A percentile compares a stretch with the other conserved stretches of the same genome.
These are phyloP conservation scores for Drosophila lowei DNA, from an alignment of 1,140 invertebrate genomes.

Conservation along the genomic window DNA sequence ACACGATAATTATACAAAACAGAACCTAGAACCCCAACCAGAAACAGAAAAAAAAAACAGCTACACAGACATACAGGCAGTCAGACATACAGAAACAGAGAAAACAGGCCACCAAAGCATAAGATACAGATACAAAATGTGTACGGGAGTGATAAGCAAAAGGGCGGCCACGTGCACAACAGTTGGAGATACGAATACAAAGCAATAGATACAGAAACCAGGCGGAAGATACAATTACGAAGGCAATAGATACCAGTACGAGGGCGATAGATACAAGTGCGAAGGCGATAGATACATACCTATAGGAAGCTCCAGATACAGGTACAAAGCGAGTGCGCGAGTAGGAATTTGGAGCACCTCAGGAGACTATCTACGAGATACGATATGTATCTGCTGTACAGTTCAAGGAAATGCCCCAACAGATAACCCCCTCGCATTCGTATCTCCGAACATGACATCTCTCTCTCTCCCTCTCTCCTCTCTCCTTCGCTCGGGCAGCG, in stretches of 20 bases:
- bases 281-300: no score
- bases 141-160: slow-evolving; percentile 17
- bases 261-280: no score
- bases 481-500: slow-evolving; percentile 32
- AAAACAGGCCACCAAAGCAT: no score
- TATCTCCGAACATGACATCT: no score
- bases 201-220: no score
- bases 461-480: neutral
- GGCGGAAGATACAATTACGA: no score
- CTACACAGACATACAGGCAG: slow-evolving; percentile 44
- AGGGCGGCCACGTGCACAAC: neutral
- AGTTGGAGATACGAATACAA: no score
- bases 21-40: slow-evolving; percentile 48
- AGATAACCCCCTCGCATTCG: neutral
- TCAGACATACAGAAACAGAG: neutral
- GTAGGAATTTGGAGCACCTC: slow-evolving; percentile 16
- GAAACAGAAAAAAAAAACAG: slow-evolving; percentile 22
- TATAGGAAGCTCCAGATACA: no score
- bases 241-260: no score
- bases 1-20: slow-evolving; percentile 81
- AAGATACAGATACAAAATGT: slow-evolving; percentile 16
- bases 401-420: slow-evolving; percentile 30
- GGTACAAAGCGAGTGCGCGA: neutral
- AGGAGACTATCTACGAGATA: slow-evolving; percentile 22
- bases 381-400: slow-evolving; percentile 36